These are phyloP conservation scores for Zaprionus lachaisei DNA, from an alignment of 1,140 invertebrate species.

Conservation along the genomic window DNA sequence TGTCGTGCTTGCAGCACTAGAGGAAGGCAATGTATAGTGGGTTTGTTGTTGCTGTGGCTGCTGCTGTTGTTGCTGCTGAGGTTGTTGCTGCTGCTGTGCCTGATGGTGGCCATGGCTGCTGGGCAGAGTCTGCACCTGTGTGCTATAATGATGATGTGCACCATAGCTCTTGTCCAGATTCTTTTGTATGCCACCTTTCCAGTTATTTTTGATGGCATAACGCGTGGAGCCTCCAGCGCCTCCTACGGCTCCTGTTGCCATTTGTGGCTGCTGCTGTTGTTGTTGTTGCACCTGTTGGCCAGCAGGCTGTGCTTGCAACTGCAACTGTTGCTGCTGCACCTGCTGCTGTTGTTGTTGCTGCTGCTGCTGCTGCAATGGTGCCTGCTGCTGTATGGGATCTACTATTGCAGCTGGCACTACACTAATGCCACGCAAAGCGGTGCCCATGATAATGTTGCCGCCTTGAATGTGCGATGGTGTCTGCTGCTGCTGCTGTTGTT, in stretches of 20 bases:
- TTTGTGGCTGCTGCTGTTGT: constrained; percentile 46
- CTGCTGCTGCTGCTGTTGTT: constrained; percentile 45
- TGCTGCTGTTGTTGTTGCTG: constrained; percentile 45
- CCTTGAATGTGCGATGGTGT: constrained; percentile 63
- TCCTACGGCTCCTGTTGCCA: constrained; percentile 42
- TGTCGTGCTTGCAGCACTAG: constrained; percentile 62
- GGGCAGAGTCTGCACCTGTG: constrained; percentile 58
- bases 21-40: constrained; percentile 81
- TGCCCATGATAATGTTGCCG: constrained; percentile 70
- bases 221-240: constrained; percentile 49
- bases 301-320: constrained; percentile 38
- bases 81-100: constrained; percentile 52
- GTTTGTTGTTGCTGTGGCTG: constrained; percentile 70
- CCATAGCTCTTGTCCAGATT: constrained; percentile 75
- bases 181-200: constrained; percentile 76
- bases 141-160: constrained; percentile 70
- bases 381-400: constrained; percentile 49
- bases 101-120: constrained; percentile 64
- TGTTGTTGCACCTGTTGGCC: constrained; percentile 48
- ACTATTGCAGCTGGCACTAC: constrained; percentile 69
- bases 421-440: constrained; percentile 67
- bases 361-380: constrained; percentile 46
- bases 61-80: constrained; percentile 29
- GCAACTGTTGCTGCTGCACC: constrained; percentile 36
- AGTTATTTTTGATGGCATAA: constrained; percentile 70